Base-by-base conservation (phyloP, 2,113 vertebrate species). In the Poicephalus gulielmi region DNA sequence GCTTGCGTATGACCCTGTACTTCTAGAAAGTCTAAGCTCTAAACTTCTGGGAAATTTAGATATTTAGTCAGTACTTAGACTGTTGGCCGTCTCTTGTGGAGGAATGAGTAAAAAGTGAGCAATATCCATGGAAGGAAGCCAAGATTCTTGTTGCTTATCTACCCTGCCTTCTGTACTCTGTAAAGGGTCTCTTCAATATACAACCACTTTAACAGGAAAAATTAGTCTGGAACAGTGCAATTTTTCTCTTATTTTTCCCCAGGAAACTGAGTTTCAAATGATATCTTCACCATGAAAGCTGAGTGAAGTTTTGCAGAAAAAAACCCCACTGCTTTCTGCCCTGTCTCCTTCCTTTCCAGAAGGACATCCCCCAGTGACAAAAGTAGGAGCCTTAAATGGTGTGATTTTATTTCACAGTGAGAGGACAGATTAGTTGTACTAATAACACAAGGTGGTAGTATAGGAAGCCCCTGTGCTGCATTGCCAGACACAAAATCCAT, bases 401-500 rank as follows among this genome's bases (percentile, higher is more conserved):
- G 46, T 30, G 39, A 86, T 92, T 92, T 88, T 74, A 33, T 83
- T 95, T 81, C 68, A 75, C 30, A 41, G 57, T 60, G 33, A 59
- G 20, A 81, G 16, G 63, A 77, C 35, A 82, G 47, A 71, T 89
- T 19, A 78, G 37, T 30, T 59, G 63, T 27, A 81, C 37, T 66
- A 68, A 55, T 92, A 88, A 57, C 83, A 86, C 59, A 73, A 63
- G 75, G 22, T 78, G 67, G 87, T 80, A 33, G 70, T 16, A 53
- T 15, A 83, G 64, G 60, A 92, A 90, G 55, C 33, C 55, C 57
- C 55, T 67, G 83, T 55, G 73, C 81, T 83, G 49, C 31, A 47
- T 3, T 81, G 64, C 79, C 88, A 90, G 88, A 84, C 86, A 94
- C 44, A 74, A 88, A 83, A 96, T 83, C 82, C 71, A 66, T 93